Evolutionary conservation across 2,113 vertebrate genomes (phyloP).

Genomic region (Myrmecobius fasciatus): DNA sequence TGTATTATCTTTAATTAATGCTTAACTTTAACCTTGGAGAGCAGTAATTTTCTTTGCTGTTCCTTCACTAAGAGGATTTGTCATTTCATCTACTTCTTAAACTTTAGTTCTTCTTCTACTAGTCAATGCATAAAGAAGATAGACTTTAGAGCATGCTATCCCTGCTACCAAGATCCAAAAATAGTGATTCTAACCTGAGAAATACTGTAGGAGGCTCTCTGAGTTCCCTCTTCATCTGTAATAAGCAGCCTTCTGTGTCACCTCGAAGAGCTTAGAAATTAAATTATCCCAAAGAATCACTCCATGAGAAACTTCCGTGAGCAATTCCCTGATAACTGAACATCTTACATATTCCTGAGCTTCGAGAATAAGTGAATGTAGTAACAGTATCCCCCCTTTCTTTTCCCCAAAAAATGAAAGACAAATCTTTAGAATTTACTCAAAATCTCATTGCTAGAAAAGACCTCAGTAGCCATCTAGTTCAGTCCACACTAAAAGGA

Average conservation of each 20-base stretch:
- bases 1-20: slow-evolving; percentile 65
- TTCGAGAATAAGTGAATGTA: background rate
- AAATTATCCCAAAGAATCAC: background rate
- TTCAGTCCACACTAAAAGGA: background rate
- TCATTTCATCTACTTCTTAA: slow-evolving; percentile 48
- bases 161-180: slow-evolving; percentile 9
- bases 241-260: background rate
- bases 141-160: background rate
- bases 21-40: slow-evolving; percentile 53
- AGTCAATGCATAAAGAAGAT: slow-evolving; percentile 25
- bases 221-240: background rate
- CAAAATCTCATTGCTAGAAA: background rate
- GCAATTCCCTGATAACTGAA: background rate
- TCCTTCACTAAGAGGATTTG: slow-evolving; percentile 52
- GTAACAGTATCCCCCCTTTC: slow-evolving; percentile 17
- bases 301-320: slow-evolving; percentile 17
- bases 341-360: background rate
- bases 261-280: background rate
- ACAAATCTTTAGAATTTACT: background rate
- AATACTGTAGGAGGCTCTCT: slow-evolving; percentile 17
- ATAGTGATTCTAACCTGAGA: slow-evolving; percentile 16
- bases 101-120: slow-evolving; percentile 42
- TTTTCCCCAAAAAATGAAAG: slow-evolving; percentile 40
- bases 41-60: slow-evolving; percentile 61
- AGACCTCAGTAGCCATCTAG: background rate